A percentile compares a stretch with the other conserved stretches of the same genome.
phyloP scores from a whole-genome alignment of 1,140 invertebrate species.

The Leucophenga varia region DNA sequence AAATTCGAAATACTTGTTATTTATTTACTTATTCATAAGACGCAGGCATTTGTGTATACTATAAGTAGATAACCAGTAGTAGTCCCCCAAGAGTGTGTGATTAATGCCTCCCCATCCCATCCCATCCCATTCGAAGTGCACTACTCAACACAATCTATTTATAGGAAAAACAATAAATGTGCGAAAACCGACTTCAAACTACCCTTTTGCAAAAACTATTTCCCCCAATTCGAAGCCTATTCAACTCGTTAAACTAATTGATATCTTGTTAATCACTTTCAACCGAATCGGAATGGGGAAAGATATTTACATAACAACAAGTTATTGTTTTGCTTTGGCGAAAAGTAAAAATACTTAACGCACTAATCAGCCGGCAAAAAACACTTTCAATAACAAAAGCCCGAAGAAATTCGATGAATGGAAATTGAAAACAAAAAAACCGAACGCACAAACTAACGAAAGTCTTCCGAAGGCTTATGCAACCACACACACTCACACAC shows the following conservation, averaged over 20 bases:
- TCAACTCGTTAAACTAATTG: constrained; percentile 7
- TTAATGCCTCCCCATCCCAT: no score
- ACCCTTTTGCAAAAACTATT: no score
- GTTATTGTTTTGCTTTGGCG: constrained; percentile 8
- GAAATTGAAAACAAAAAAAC: constrained; percentile 10
- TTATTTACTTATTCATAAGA: no score
- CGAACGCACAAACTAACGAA: constrained; percentile 11
- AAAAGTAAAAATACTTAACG: constrained; percentile 38
- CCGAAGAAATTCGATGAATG: constrained; percentile 15
- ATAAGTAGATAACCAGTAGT: no score
- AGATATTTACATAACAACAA: constrained; percentile 30
- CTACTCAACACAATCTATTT: no score
- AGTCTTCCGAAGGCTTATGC: constrained; percentile 16
- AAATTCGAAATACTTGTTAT: no score
- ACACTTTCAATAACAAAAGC: constrained; percentile 38
- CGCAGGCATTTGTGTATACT: no score
- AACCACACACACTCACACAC: constrained; percentile 9
- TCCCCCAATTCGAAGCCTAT: no score
- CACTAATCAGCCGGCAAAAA: constrained; percentile 26
- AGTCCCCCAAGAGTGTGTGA: no score
- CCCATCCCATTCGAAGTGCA: no score
- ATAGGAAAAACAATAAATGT: no score
- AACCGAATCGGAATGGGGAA: constrained; percentile 28
- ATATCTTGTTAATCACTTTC: constrained; percentile 8
- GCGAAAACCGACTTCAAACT: no score